phyloP scores from a whole-genome alignment of 2,113 vertebrate species.

The Rhinoderma darwinii region DNA sequence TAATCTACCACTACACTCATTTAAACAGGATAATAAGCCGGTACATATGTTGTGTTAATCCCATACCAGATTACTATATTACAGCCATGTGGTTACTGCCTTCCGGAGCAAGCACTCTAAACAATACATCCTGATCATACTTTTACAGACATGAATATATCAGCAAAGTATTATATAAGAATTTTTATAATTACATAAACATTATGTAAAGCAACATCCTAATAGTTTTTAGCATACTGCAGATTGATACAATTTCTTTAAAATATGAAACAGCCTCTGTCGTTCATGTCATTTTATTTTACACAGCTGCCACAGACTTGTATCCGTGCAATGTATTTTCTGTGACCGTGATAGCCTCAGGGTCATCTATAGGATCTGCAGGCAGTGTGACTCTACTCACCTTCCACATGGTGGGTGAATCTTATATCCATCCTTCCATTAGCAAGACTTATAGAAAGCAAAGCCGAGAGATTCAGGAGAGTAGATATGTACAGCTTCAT shows the following conservation, averaged over 20 bases:
- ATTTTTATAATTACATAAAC: background rate
- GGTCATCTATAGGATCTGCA: background rate
- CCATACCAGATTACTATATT: background rate
- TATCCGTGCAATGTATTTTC: background rate
- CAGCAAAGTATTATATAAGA: too few relatives aligned
- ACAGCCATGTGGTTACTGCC: background rate
- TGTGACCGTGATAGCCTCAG: background rate
- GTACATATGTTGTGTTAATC: background rate
- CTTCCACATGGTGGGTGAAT: background rate
- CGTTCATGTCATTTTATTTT: background rate
- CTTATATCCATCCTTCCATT: conserved; percentile 3
- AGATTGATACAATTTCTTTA: background rate
- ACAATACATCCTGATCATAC: background rate
- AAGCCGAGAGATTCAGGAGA: background rate
- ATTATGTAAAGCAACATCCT: background rate
- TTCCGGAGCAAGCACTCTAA: background rate
- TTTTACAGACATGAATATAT: background rate
- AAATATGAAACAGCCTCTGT: background rate
- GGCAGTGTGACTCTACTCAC: background rate
- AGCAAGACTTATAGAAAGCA: background rate
- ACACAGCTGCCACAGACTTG: background rate
- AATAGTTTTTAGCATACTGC: background rate
- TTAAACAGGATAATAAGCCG: background rate
- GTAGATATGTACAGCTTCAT: background rate
- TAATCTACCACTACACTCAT: background rate